phyloP scores from a whole-genome alignment of 23 tunicate genomes.

The Ascidia mentula region DNA sequence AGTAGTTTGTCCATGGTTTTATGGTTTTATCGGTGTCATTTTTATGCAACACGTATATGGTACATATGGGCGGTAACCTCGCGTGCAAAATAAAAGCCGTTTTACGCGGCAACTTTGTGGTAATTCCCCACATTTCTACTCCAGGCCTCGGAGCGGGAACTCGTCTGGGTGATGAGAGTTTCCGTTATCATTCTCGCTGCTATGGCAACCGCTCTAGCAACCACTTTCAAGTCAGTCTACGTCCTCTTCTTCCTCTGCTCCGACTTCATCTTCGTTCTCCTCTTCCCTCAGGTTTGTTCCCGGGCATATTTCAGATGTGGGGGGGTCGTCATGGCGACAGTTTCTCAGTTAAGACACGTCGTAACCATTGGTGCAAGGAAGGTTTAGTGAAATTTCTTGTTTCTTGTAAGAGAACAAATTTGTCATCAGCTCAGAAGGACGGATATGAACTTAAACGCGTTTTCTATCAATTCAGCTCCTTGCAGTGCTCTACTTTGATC shows the following conservation, averaged over 20 bases:
- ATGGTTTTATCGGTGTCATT: too few relatives aligned
- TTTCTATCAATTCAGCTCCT: slow-evolving; percentile 27
- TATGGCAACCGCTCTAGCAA: slow-evolving; percentile 49
- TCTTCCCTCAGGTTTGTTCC: slow-evolving; percentile 87
- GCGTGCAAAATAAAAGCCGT: neutral
- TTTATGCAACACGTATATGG: too few relatives aligned
- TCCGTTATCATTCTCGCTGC: slow-evolving; percentile 57
- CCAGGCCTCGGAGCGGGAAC: slow-evolving; percentile 70
- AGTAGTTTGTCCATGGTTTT: too few relatives aligned
- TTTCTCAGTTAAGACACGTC: too few relatives aligned
- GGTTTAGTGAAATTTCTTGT: too few relatives aligned
- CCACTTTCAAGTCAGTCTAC: slow-evolving; percentile 79
- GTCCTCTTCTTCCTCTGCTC: slow-evolving; percentile 62
- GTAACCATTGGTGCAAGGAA: too few relatives aligned
- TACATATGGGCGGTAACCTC: neutral
- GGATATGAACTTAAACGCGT: neutral
- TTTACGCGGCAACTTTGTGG: too few relatives aligned
- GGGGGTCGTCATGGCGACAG: too few relatives aligned
- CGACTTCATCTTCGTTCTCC: slow-evolving; percentile 78
- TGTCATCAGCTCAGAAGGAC: neutral
- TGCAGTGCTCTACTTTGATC: slow-evolving; percentile 66
- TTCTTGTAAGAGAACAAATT: neutral
- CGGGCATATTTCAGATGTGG: too few relatives aligned
- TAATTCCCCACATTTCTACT: neutral
- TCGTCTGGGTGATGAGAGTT: slow-evolving; percentile 59